Evolutionary conservation across 1,140 invertebrate species (phyloP).

Genomic region (Pogonomyrmex californicus): DNA sequence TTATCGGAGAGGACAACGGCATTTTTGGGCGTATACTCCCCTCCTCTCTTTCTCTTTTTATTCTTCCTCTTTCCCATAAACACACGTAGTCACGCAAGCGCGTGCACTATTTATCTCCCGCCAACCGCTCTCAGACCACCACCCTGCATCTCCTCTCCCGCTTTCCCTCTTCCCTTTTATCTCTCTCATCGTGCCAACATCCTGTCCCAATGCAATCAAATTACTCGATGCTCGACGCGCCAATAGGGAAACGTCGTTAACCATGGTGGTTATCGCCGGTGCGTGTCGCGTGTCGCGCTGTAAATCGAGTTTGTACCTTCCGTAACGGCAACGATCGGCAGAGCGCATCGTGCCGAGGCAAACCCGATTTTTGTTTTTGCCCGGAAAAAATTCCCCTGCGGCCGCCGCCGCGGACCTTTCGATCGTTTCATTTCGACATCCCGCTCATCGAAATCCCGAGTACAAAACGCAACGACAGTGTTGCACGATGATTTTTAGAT

Average conservation of each 20-base stretch:
- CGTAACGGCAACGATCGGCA: slow-evolving; percentile 63
- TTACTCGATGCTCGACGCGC: slow-evolving; percentile 84
- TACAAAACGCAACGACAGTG: slow-evolving; percentile 1
- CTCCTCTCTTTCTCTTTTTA: background rate
- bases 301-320: slow-evolving; percentile 84
- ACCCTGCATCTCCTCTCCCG: slow-evolving; percentile 9
- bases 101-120: slow-evolving; percentile 38
- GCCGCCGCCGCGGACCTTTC: slow-evolving; percentile 36
- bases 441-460: slow-evolving; percentile 30
- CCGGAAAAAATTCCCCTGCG: slow-evolving; percentile 64
- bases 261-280: slow-evolving; percentile 83
- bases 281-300: slow-evolving; percentile 84
- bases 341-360: slow-evolving; percentile 57
- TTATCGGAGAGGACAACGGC: slow-evolving; percentile 70
- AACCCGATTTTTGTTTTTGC: slow-evolving; percentile 74
- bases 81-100: slow-evolving; percentile 14
- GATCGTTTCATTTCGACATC: slow-evolving; percentile 62
- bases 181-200: slow-evolving; percentile 61
- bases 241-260: slow-evolving; percentile 85
- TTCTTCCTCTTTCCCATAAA: background rate
- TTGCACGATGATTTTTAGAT: slow-evolving; percentile 36
- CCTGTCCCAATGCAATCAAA: slow-evolving; percentile 81
- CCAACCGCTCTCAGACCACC: slow-evolving; percentile 21
- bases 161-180: slow-evolving; percentile 42
- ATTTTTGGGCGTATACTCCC: slow-evolving; percentile 34